Conservation (phyloP, 2,888 invertebrate genomes). For the Deroplatys truncata region DNA sequence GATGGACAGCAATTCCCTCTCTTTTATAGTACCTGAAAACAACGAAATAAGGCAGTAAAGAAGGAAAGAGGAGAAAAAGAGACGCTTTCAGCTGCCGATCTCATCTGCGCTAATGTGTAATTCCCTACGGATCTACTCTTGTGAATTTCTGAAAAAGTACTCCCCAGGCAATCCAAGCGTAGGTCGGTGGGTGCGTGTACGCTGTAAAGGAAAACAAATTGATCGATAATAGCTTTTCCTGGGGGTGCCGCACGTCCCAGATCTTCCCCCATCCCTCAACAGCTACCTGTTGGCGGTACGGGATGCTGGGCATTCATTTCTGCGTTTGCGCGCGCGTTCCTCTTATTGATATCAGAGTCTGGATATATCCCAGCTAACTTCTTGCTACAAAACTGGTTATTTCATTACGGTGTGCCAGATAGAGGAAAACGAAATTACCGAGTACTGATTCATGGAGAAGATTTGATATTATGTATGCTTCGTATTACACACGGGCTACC, state of each 20-base stretch:
- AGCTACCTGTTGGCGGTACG: background rate
- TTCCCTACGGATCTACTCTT: background rate
- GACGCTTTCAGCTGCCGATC: background rate
- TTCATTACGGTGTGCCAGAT: background rate
- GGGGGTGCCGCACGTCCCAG: background rate
- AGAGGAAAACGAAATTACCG: background rate
- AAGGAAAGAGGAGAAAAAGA: background rate
- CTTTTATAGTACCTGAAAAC: background rate
- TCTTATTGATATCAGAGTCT: background rate
- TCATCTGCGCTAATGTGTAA: background rate
- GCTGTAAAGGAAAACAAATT: background rate
- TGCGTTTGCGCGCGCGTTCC: background rate
- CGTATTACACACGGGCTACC: background rate
- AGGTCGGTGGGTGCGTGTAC: background rate
- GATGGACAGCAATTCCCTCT: background rate
- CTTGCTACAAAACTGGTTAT: background rate
- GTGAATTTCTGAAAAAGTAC: background rate
- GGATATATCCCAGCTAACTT: background rate
- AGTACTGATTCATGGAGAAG: background rate
- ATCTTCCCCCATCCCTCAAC: background rate
- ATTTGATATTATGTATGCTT: background rate
- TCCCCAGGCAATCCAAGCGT: background rate
- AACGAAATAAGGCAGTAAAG: background rate
- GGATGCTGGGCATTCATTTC: background rate
- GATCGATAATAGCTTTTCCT: slow-evolving; percentile 12